A percentile compares a stretch with the other conserved stretches of the same genome.
phyloP scores from a whole-genome alignment of 1,140 invertebrate genomes.

The Marisa cornuarietis region DNA sequence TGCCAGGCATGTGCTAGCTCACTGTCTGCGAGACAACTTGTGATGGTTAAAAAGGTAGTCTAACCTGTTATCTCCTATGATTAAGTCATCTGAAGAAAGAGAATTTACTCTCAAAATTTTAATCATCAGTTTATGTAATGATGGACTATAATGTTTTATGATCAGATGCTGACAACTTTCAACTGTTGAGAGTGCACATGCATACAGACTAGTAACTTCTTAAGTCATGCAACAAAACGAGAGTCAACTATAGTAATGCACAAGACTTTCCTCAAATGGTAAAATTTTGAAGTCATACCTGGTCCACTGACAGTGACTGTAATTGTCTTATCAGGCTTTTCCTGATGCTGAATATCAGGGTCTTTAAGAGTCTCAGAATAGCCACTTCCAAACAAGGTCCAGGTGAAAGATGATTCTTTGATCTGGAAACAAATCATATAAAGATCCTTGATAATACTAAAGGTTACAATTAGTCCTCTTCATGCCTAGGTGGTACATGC shows the following conservation, averaged over 20 bases:
- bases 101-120: too few relatives aligned
- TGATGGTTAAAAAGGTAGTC: too few relatives aligned
- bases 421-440: slow-evolving; percentile 56
- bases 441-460: not conserved
- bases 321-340: slow-evolving; percentile 75
- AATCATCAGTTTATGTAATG: not conserved
- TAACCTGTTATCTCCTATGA: too few relatives aligned
- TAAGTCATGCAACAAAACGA: too few relatives aligned
- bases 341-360: slow-evolving; percentile 71
- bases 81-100: too few relatives aligned
- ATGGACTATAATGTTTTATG: not conserved
- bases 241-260: not conserved
- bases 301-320: slow-evolving; percentile 71
- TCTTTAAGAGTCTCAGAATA: slow-evolving; percentile 77
- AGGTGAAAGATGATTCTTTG: slow-evolving; percentile 73
- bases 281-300: slow-evolving; percentile 45
- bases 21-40: too few relatives aligned
- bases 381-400: slow-evolving; percentile 80
- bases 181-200: not conserved
- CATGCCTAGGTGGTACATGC: too few relatives aligned
- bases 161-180: not conserved
- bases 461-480: too few relatives aligned
- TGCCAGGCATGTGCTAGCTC: too few relatives aligned
- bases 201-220: not conserved
- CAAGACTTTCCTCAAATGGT: not conserved